Percentiles rank a stretch among this genome's conserved stretches.
Conservation (phyloP, 1,140 invertebrate species). For the Sycobia sp. region DNA sequence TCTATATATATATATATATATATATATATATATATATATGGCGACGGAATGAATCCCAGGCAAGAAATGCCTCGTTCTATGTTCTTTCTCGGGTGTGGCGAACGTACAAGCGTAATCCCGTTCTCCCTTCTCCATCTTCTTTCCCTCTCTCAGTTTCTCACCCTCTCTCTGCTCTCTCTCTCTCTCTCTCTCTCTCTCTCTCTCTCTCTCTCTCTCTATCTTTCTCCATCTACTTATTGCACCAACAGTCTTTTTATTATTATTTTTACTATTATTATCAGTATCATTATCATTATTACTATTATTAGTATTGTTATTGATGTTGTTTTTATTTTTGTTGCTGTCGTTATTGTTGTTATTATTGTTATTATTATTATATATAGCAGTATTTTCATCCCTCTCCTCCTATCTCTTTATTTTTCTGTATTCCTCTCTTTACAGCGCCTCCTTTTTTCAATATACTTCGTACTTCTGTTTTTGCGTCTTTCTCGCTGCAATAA, state of each 20-base stretch:
- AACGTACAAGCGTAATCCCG: slow-evolving; percentile 34
- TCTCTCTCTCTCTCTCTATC: slow-evolving; percentile 18
- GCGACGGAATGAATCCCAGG: too few species aligned
- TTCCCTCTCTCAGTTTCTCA: slow-evolving; percentile 13
- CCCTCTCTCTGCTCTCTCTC: slow-evolving; percentile 5
- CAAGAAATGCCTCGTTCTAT: slow-evolving; percentile 9
- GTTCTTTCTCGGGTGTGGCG: slow-evolving; percentile 10
- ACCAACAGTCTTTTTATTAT: too few species aligned
- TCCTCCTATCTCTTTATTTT: background rate
- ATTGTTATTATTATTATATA: too few species aligned
- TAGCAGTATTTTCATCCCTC: too few species aligned
- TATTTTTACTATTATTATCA: too few species aligned
- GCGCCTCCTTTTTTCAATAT: slow-evolving; percentile 14
- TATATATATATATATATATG: too few species aligned
- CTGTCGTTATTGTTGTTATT: too few species aligned
- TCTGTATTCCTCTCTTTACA: background rate
- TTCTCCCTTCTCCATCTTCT: slow-evolving; percentile 13
- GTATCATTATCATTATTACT: too few species aligned
- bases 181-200: background rate
- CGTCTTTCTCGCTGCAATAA: slow-evolving; percentile 29
- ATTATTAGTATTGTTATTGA: too few species aligned
- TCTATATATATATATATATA: too few species aligned
- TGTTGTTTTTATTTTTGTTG: too few species aligned
- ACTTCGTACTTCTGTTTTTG: background rate
- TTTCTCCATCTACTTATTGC: background rate